Percentiles rank a stretch among this genome's conserved stretches.
Evolutionary conservation across 2,113 vertebrate species (phyloP).

Genomic region (Sturnus vulgaris): DNA sequence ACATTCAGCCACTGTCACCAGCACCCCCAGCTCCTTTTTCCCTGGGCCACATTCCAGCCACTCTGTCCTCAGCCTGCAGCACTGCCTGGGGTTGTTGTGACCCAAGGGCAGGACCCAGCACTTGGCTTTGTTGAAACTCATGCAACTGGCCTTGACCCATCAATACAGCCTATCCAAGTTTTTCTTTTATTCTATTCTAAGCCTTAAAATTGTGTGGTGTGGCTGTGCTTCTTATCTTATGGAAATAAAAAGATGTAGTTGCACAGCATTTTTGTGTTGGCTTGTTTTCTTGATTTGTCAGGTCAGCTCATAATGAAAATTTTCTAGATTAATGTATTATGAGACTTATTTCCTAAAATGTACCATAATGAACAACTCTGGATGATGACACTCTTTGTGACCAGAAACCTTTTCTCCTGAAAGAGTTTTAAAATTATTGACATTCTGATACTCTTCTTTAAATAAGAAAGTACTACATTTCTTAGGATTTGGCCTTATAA

Average conservation of each 20-base stretch:
- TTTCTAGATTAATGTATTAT: background rate
- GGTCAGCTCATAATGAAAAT: background rate
- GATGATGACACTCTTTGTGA: background rate
- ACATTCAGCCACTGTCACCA: background rate
- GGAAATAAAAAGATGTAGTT: background rate
- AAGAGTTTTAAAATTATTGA: background rate
- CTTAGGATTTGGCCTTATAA: background rate
- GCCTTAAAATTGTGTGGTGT: background rate
- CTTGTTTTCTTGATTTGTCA: background rate
- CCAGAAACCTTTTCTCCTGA: background rate
- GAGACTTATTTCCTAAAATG: background rate
- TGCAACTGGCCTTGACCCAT: background rate
- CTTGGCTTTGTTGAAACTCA: background rate
- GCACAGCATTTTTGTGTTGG: background rate
- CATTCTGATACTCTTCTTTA: background rate
- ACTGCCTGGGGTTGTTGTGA: background rate
- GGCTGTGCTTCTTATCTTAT: background rate
- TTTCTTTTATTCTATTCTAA: background rate
- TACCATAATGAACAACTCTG: background rate
- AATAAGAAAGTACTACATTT: background rate
- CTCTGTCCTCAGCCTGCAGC: background rate
- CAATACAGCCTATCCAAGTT: background rate
- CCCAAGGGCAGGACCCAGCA: background rate
- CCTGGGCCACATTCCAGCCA: background rate
- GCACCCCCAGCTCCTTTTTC: rapidly evolving